Conservation (phyloP, 2,888 invertebrate species). For the Rhogogaster chlorosoma region DNA sequence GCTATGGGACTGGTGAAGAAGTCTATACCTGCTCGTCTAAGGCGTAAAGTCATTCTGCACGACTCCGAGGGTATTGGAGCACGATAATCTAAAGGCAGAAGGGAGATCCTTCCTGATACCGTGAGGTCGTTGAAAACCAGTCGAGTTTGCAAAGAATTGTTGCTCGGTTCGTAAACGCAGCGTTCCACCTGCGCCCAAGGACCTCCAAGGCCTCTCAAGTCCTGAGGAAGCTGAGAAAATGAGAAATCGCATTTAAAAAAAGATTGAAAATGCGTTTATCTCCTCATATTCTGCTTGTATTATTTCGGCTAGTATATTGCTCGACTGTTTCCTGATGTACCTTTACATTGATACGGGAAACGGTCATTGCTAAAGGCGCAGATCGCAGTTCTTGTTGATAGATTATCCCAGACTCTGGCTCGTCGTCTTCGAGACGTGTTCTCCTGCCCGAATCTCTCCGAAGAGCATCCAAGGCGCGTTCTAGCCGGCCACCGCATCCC, state of each 20-base stretch:
- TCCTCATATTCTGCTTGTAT: background rate
- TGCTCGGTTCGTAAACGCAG: conserved; percentile 87
- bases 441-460: conserved; percentile 68
- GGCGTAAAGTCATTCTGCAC: conserved; percentile 89
- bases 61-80: conserved; percentile 77
- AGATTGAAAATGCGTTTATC: background rate
- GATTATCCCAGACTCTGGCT: conserved; percentile 64
- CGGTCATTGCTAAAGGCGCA: conserved; percentile 73
- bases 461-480: conserved; percentile 73
- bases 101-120: conserved; percentile 87
- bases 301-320: background rate
- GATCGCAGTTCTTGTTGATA: conserved; percentile 71
- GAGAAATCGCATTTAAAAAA: background rate
- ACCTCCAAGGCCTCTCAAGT: conserved; percentile 60
- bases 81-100: conserved; percentile 73
- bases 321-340: conserved; percentile 57
- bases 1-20: conserved; percentile 85
- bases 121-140: conserved; percentile 89
- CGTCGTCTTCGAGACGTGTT: conserved; percentile 66
- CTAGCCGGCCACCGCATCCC: conserved; percentile 72
- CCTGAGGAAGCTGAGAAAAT: conserved; percentile 66
- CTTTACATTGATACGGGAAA: conserved; percentile 71
- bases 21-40: conserved; percentile 89
- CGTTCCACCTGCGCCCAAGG: conserved; percentile 83
- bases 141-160: conserved; percentile 87